Percentiles rank a stretch among this genome's conserved stretches.
These are phyloP conservation scores for Pachypeltis micranthus DNA, from an alignment of 1,140 invertebrate genomes.

Conservation along the genomic window DNA sequence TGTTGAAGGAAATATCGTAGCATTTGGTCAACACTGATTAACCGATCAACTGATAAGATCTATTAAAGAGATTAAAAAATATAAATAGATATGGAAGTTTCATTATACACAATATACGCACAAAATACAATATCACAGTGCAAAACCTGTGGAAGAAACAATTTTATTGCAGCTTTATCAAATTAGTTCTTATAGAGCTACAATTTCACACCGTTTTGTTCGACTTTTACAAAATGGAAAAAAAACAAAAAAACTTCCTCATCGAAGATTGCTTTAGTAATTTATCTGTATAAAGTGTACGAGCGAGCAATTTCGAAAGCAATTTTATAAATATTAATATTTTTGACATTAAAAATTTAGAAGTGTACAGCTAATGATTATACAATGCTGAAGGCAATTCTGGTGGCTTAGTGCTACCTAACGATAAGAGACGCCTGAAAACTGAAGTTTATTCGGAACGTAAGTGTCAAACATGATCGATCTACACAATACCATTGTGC, in stretches of 20 bases:
- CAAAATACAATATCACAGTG: background rate
- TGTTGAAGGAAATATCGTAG: too few species aligned
- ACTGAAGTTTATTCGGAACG: too few species aligned
- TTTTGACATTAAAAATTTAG: background rate
- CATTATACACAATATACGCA: background rate
- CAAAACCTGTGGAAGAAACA: slow-evolving; percentile 1
- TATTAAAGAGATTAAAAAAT: background rate
- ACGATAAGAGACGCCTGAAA: background rate
- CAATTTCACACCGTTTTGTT: too few species aligned
- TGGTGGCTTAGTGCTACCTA: background rate
- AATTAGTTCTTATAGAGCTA: background rate
- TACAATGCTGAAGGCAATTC: slow-evolving; percentile 4
- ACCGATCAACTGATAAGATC: background rate
- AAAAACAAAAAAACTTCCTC: background rate
- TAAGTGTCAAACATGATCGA: too few species aligned
- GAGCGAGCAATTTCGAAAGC: background rate
- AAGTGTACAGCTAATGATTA: slow-evolving; percentile 1
- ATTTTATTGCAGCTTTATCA: background rate
- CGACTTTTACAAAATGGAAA: too few species aligned
- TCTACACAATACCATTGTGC: too few species aligned
- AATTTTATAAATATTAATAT: background rate
- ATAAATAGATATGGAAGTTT: slow-evolving; percentile 13
- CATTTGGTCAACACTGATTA: too few species aligned
- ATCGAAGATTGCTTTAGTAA: slow-evolving; percentile 3
- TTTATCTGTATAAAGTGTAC: background rate